A percentile compares a stretch with the other conserved stretches of the same genome.
These are phyloP conservation scores for Stenotaenia linearis DNA, from an alignment of 2,888 invertebrate species.

Conservation along the genomic window DNA sequence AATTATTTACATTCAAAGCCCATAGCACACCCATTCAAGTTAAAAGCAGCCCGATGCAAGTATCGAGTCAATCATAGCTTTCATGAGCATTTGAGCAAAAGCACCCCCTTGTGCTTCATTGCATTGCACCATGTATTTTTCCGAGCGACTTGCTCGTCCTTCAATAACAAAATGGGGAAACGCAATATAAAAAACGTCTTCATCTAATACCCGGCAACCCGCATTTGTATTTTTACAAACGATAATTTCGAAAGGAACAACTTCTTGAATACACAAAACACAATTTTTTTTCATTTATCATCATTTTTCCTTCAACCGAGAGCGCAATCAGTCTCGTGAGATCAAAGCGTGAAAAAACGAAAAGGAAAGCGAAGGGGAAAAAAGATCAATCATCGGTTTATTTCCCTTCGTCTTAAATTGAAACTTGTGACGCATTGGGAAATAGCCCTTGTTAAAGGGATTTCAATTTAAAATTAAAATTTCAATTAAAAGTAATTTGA, in stretches of 20 bases:
- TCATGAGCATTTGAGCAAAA: neutral
- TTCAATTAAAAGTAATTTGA: neutral
- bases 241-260: neutral
- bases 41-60: neutral
- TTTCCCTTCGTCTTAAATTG: neutral
- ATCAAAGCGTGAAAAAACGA: neutral
- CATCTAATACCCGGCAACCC: neutral
- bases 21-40: neutral
- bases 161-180: neutral
- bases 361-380: neutral
- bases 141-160: neutral
- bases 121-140: neutral
- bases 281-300: neutral
- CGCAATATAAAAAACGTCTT: neutral
- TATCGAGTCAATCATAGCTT: neutral
- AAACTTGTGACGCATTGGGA: neutral
- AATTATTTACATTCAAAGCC: neutral
- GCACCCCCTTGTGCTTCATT: neutral
- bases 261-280: neutral
- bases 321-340: neutral
- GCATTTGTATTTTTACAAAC: neutral
- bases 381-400: neutral
- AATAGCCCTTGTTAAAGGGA: neutral
- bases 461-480: neutral
- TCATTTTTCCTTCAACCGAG: neutral